Conservation (phyloP, 1,140 invertebrate genomes). For the Drosophila virilis region DNA sequence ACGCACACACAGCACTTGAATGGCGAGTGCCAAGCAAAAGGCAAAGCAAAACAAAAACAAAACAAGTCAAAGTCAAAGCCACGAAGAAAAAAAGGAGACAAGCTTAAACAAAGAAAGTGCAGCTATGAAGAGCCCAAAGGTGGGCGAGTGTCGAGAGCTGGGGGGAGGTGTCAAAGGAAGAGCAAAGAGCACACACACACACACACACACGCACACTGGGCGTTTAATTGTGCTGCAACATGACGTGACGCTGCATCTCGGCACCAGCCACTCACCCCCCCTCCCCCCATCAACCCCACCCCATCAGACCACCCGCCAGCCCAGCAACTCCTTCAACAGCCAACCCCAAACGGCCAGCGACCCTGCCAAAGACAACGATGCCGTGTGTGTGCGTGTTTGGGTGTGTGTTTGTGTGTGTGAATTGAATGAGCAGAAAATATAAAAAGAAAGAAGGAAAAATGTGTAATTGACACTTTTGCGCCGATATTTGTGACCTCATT, state of each 20-base stretch:
- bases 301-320: too few species aligned
- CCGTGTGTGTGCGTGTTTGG: slow-evolving; percentile 6
- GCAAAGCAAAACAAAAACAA: slow-evolving; percentile 14
- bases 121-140: slow-evolving; percentile 3
- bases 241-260: slow-evolving; percentile 20
- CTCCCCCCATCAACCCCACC: not conserved
- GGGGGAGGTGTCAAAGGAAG: not conserved
- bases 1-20: slow-evolving; percentile 12
- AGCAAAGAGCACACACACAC: slow-evolving; percentile 16
- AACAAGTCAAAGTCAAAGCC: slow-evolving; percentile 37
- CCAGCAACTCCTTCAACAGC: slow-evolving; percentile 1
- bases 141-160: too few species aligned
- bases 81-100: slow-evolving; percentile 30
- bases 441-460: slow-evolving; percentile 29
- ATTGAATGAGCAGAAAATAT: slow-evolving; percentile 8
- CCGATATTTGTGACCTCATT: slow-evolving; percentile 80
- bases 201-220: slow-evolving; percentile 5
- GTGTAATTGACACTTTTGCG: slow-evolving; percentile 78
- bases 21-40: not conserved
- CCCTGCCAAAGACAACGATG: slow-evolving; percentile 13
- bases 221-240: slow-evolving; percentile 17
- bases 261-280: not conserved
- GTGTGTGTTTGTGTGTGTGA: slow-evolving; percentile 30
- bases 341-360: slow-evolving; percentile 24
- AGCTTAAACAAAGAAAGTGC: slow-evolving; percentile 43